Conservation (phyloP, 2,888 invertebrate species). For the Zeuzera pyrina region DNA sequence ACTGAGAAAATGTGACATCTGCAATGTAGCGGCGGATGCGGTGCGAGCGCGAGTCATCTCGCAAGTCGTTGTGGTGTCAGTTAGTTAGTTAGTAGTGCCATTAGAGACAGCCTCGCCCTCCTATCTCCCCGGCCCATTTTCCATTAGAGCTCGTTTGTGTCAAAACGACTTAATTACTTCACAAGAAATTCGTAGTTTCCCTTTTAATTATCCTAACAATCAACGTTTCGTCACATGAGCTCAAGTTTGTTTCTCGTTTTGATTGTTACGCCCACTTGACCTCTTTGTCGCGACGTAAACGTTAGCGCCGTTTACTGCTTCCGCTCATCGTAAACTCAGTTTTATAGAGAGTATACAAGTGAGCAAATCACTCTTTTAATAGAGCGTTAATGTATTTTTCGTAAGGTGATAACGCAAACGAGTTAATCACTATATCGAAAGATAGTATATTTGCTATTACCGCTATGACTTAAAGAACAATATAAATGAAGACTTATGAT, state of each 20-base stretch:
- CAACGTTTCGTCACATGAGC: constrained; percentile 21
- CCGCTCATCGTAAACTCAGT: constrained; percentile 36
- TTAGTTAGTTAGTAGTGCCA: constrained; percentile 60
- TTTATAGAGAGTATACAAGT: constrained; percentile 39
- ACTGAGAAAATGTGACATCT: too few relatives aligned
- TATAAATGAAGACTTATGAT: too few relatives aligned
- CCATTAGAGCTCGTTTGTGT: constrained; percentile 54
- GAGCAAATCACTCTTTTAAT: constrained; percentile 26
- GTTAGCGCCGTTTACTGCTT: constrained; percentile 27
- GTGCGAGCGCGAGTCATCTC: constrained; percentile 30
- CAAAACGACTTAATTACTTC: constrained; percentile 59
- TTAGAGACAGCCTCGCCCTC: constrained; percentile 44
- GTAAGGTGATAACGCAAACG: constrained; percentile 21
- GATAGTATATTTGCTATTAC: too few relatives aligned
- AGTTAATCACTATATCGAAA: too few relatives aligned
- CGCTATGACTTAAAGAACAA: too few relatives aligned
- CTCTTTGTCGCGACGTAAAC: constrained; percentile 31
- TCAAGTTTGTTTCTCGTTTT: constrained; percentile 32
- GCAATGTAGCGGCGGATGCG: too few relatives aligned
- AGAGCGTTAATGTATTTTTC: constrained; percentile 38
- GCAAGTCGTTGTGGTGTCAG: constrained; percentile 50
- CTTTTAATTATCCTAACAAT: constrained; percentile 30
- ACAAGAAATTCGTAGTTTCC: constrained; percentile 40
- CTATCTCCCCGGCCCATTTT: constrained; percentile 38
- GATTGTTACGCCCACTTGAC: constrained; percentile 17